Evolutionary conservation across 2,113 vertebrate genomes (phyloP).

Genomic region (Tapirus terrestris): DNA sequence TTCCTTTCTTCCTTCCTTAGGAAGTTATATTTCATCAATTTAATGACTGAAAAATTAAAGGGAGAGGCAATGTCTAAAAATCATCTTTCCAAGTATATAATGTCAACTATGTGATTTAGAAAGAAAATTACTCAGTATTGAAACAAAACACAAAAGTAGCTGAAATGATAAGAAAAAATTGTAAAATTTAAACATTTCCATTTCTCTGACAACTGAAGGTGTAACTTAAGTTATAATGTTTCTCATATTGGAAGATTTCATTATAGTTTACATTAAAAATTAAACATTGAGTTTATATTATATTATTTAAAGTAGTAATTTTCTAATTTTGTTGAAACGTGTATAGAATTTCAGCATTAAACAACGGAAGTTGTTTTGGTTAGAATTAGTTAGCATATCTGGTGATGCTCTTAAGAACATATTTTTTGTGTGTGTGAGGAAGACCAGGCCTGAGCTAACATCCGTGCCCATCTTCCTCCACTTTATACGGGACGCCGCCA

Average conservation of each 20-base stretch:
- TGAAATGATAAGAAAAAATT: background rate
- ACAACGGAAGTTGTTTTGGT: background rate
- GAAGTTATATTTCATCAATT: background rate
- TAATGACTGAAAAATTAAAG: background rate
- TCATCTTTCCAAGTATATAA: slow-evolving; percentile 29
- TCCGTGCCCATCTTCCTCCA: too few relatives aligned
- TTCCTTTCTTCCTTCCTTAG: background rate
- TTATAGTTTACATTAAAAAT: slow-evolving; percentile 38
- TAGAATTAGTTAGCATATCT: background rate
- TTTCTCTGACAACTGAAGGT: slow-evolving; percentile 1
- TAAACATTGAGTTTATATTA: background rate
- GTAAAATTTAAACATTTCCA: slow-evolving; percentile 2
- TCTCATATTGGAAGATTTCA: background rate
- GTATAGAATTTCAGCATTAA: background rate
- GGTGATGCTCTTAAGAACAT: background rate
- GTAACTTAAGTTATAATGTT: background rate
- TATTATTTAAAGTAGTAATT: slow-evolving; percentile 2
- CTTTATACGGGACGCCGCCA: too few relatives aligned
- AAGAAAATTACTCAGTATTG: slow-evolving; percentile 7
- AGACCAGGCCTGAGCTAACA: too few relatives aligned
- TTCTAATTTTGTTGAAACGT: slow-evolving; percentile 19
- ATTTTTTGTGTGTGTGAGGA: too few relatives aligned
- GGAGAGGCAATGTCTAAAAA: background rate
- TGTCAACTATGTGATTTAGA: background rate
- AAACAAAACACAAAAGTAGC: background rate